Conservation (phyloP, 2,888 invertebrate genomes). For the Argyra leucocephala region DNA sequence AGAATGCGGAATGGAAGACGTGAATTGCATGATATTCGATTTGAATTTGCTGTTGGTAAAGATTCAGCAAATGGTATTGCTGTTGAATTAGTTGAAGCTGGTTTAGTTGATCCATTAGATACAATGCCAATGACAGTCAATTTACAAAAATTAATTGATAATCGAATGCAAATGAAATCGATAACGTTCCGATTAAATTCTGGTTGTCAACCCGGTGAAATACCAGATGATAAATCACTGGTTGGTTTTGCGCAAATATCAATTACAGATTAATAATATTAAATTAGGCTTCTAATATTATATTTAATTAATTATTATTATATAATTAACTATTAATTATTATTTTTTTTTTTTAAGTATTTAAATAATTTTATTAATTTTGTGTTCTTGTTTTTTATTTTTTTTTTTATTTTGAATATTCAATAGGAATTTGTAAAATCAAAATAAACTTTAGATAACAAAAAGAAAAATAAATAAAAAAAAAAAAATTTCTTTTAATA, state of each 20-base stretch:
- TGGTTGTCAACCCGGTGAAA: conserved; percentile 61
- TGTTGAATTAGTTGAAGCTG: conserved; percentile 86
- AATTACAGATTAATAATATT: conserved; percentile 63
- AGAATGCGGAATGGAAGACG: conserved; percentile 82
- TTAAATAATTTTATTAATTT: not conserved
- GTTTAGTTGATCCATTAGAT: conserved; percentile 85
- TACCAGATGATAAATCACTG: conserved; percentile 87
- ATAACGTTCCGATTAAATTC: conserved; percentile 82
- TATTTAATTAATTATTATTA: conserved; percentile 15
- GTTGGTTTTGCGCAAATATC: conserved; percentile 97
- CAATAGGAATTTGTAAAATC: not conserved
- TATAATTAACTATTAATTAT: conserved; percentile 13
- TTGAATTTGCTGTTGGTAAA: conserved; percentile 86
- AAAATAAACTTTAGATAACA: too few relatives aligned
- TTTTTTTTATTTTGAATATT: too few relatives aligned
- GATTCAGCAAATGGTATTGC: conserved; percentile 90
- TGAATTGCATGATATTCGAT: conserved; percentile 94
- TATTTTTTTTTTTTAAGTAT: conserved; percentile 8
- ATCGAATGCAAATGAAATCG: conserved; percentile 55
- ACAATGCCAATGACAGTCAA: conserved; percentile 85
- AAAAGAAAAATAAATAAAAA: too few relatives aligned
- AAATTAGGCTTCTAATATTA: conserved; percentile 12
- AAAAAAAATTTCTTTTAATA: not conserved
- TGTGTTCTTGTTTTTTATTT: conserved; percentile 2
- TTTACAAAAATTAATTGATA: conserved; percentile 81